Evolutionary conservation across 2,797 vertebrate species (phyloP), one percentile per base, ranked within the genome.

Genomic region (Morus bassanus): DNA sequence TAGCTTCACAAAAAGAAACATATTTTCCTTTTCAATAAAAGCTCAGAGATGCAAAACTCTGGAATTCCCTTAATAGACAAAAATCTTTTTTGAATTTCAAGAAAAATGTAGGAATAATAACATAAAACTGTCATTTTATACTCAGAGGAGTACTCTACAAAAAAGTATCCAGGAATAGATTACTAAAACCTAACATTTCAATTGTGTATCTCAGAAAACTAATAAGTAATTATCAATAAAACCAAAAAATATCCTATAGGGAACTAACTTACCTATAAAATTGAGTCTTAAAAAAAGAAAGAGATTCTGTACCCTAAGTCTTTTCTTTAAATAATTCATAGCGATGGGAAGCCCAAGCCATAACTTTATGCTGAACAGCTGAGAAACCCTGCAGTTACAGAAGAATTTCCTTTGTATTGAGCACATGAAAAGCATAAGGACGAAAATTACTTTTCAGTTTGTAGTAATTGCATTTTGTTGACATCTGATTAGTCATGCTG

Each of bases 391-490:
- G 46, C 64, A 86, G 64, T 89, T 93, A 91, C 25, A 81, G 25
- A 24, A 70, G 25, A 92, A 91, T 86, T 93, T 86, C 31, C 65
- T 93, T 78, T 93, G 39, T 84, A 88, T 61, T 86, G 59, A 56
- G 48, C 57, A 97, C 88, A 96, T 96, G 94, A 91, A 87, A 95
- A 95, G 46, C 53, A n/a, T 54, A 95, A 95, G 72, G 76, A 75
- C 54, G 57, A 91, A 96, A 93, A 96, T 95, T 82, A 87, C 80
- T 85, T 96, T 95, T 88, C 59, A 72, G 50, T 83, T 91, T 85
- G 48, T 79, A 91, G 84, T 92, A 96, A 96, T 81, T 95, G 85
- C 80, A 68, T 96, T 96, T 94, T 95, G 85, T 93, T 96, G 95
- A 84, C 81, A 88, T 89, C 69, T 79, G 92, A 96, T 97, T 95